Evolutionary conservation across 2,888 invertebrate genomes (phyloP), one percentile per base, ranked within the genome.

Genomic region (Morpho achilles): DNA sequence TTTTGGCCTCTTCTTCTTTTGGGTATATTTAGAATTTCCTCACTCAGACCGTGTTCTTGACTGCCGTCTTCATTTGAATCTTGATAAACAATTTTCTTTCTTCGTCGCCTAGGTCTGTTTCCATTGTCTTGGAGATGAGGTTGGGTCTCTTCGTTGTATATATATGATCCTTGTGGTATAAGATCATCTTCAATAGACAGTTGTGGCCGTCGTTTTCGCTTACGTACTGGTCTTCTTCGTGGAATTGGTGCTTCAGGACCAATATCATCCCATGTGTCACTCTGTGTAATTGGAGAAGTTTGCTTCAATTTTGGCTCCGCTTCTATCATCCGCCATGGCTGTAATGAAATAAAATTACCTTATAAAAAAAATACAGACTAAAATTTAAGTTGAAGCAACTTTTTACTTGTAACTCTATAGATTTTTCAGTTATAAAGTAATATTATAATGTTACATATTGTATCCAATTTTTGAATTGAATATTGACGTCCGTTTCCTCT

Each of bases 131-230:
- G 76, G 43, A 74, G 68, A 40, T 75, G 73, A 0, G 73, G 69
- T 55, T 69, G 70, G 7, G 63, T 68, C 63, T 77, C 76, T 48
- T 82, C 78, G 8, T 71, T 67, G 56, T 76, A 69, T 63, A 57
- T 74, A 72, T 41, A 69, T 10, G 72, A 71, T 54, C 82, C 80
- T 60, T 74, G 71, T 23, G 74, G 68, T 49, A 69, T 67, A 7
- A 72, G 63, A 42, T 79, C 80, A 51, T 80, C 81, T 16, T 68
- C 64, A 7, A 73, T 63, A 5, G 65, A 58, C 39, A 74, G 66
- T 56, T 89, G 87, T n/a, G 93, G 94, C 50, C 93, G 87, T 58
- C 93, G 87, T 79, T 93, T 94, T 58, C 94, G 89, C 80, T 94
- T 94, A 8, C 93, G 88, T 2, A 80, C 80, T 8, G 84, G 72